phyloP scores from a whole-genome alignment of 2,888 invertebrate genomes.

The Aphidoletes aphidimyza region DNA sequence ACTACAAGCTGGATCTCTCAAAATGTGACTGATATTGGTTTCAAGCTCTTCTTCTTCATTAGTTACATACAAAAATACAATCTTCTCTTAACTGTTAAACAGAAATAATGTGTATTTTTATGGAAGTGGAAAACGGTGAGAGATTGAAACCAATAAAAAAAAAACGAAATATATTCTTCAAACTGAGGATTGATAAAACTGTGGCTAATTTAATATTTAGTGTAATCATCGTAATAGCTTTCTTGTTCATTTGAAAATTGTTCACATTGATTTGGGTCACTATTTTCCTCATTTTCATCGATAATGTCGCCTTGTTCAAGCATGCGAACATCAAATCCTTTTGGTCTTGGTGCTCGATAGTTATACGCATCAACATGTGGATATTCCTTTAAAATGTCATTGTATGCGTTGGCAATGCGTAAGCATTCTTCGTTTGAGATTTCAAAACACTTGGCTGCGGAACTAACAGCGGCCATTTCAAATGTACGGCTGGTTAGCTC shows the following conservation, averaged over 20 bases:
- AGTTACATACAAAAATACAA: too few species aligned
- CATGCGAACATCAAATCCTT: background rate
- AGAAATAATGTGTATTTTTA: too few species aligned
- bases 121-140: too few species aligned
- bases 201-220: background rate
- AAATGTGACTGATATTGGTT: too few species aligned
- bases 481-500: constrained; percentile 77
- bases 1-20: too few species aligned
- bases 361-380: constrained; percentile 76
- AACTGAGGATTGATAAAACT: background rate
- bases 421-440: constrained; percentile 83
- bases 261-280: background rate
- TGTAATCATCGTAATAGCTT: constrained; percentile 6
- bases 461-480: constrained; percentile 77
- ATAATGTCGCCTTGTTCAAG: background rate
- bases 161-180: background rate
- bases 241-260: background rate
- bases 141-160: too few species aligned
- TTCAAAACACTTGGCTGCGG: constrained; percentile 75
- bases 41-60: too few species aligned
- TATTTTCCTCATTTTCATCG: constrained; percentile 20
- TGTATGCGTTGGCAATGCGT: constrained; percentile 81
- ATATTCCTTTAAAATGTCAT: constrained; percentile 74
- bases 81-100: too few species aligned
- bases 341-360: constrained; percentile 69